phyloP scores from a whole-genome alignment of 2,888 invertebrate species.

The Crioceris asparagi region DNA sequence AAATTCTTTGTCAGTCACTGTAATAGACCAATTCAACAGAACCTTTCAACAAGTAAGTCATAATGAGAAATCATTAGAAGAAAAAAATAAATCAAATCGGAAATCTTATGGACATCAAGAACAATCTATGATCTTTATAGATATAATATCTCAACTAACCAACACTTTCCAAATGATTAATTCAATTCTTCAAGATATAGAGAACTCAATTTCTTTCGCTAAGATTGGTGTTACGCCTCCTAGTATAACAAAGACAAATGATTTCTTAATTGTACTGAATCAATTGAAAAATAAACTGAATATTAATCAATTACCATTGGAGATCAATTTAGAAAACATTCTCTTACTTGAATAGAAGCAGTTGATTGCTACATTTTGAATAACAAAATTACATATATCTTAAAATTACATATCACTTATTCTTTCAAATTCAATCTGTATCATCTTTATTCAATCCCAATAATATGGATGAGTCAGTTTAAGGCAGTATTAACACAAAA shows the following conservation, averaged over 20 bases:
- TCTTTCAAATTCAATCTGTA: background rate
- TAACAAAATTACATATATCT: conserved; percentile 1
- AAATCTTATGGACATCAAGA: no score
- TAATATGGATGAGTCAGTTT: background rate
- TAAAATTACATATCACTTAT: background rate
- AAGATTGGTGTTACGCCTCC: background rate
- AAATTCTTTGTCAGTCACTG: no score
- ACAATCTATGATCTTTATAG: no score
- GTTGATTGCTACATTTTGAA: background rate
- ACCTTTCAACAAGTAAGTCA: background rate
- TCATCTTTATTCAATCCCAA: conserved; percentile 1
- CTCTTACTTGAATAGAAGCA: no score
- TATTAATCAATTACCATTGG: no score
- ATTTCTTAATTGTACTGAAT: background rate
- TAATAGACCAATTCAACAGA: background rate
- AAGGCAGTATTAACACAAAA: no score
- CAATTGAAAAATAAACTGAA: background rate
- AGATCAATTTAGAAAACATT: no score
- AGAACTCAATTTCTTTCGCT: background rate
- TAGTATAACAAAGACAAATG: background rate
- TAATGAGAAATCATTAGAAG: background rate
- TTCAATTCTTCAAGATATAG: background rate
- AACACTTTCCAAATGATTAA: background rate
- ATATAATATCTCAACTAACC: background rate
- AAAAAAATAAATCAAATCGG: no score